Evolutionary conservation across 1,140 invertebrate genomes (phyloP).

Genomic region (Lasioglossum albipes): DNA sequence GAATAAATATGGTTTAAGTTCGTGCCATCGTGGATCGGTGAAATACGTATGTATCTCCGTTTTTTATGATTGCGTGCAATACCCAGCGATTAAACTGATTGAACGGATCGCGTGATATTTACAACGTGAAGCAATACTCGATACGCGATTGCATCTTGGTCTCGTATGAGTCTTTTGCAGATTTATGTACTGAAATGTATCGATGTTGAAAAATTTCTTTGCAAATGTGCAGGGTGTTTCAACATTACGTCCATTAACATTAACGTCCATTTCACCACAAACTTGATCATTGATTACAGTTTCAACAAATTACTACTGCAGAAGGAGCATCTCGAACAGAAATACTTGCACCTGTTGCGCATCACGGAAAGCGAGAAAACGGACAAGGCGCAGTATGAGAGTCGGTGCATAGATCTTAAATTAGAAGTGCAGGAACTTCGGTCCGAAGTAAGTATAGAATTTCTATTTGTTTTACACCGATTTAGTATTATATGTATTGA

Average conservation of each 20-base stretch:
- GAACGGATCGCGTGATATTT: neutral
- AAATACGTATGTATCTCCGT: neutral
- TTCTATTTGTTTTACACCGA: neutral
- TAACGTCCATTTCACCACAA: neutral
- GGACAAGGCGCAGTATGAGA: conserved; percentile 95
- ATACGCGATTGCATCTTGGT: neutral
- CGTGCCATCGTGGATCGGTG: neutral
- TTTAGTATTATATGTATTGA: too few species aligned
- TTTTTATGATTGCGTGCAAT: neutral
- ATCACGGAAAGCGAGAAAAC: conserved; percentile 96
- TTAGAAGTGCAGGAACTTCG: conserved; percentile 94
- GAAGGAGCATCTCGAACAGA: conserved; percentile 96
- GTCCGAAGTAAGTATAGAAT: conserved; percentile 85
- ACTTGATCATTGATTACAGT: conserved; percentile 80
- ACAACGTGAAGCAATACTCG: neutral
- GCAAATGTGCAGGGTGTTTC: too few species aligned
- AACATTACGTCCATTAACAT: too few species aligned
- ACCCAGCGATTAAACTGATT: neutral
- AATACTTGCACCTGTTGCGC: conserved; percentile 94
- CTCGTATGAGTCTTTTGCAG: neutral
- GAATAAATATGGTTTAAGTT: neutral
- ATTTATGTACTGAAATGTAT: neutral
- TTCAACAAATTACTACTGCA: conserved; percentile 95
- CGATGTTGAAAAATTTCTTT: too few species aligned
- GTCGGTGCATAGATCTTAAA: conserved; percentile 94